Percentiles rank a stretch among this genome's conserved stretches.
phyloP scores from a whole-genome alignment of 2,888 invertebrate species.

The Dryadula phaetusa region DNA sequence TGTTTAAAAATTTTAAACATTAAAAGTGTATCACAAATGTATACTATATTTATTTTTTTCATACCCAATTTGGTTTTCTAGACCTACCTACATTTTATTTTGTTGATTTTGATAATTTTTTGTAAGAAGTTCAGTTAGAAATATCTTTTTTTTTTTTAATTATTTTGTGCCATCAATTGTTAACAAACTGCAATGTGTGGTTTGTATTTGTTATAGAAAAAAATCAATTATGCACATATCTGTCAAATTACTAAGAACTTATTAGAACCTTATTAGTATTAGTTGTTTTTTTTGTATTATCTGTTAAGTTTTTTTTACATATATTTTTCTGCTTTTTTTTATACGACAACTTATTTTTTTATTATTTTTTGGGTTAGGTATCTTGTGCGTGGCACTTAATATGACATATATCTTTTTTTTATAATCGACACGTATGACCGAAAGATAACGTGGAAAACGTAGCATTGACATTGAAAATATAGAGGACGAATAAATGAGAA shows the following conservation, averaged over 20 bases:
- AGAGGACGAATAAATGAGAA: slow-evolving; percentile 8
- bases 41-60: slow-evolving; percentile 56
- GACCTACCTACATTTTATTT: neutral
- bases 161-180: too few relatives aligned
- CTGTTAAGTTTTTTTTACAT: neutral
- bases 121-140: neutral
- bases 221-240: too few relatives aligned
- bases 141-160: neutral
- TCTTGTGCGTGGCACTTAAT: slow-evolving; percentile 1
- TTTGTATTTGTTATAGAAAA: neutral
- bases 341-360: neutral
- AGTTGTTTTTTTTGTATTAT: neutral
- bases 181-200: neutral
- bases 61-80: slow-evolving; percentile 38
- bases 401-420: slow-evolving; percentile 24
- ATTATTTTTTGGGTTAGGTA: neutral
- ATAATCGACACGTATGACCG: slow-evolving; percentile 31
- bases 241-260: neutral
- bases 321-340: neutral
- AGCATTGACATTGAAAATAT: slow-evolving; percentile 28
- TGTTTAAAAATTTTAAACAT: slow-evolving; percentile 87
- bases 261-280: neutral
- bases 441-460: slow-evolving; percentile 20
- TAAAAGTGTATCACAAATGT: slow-evolving; percentile 89
- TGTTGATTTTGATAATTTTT: neutral